These are phyloP conservation scores for Macrotis lagotis DNA, from an alignment of 2,113 vertebrate genomes.

Conservation along the genomic window DNA sequence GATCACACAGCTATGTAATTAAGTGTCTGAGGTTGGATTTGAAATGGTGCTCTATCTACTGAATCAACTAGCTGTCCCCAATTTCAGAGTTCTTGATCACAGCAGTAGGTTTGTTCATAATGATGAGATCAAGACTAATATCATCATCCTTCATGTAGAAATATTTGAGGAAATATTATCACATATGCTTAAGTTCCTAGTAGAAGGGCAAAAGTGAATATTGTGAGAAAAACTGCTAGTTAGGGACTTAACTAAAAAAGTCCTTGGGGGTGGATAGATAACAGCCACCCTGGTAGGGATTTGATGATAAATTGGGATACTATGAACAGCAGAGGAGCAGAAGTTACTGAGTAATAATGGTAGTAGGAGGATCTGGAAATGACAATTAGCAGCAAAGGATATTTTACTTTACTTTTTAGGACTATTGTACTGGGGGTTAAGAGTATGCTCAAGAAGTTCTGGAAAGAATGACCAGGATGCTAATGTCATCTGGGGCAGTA, in stretches of 20 bases:
- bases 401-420: background rate
- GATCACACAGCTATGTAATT: too few species aligned
- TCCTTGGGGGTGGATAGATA: background rate
- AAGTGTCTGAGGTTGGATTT: too few species aligned
- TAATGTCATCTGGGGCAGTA: background rate
- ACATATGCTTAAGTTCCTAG: background rate
- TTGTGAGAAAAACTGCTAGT: background rate
- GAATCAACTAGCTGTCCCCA: too few species aligned
- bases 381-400: background rate
- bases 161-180: background rate
- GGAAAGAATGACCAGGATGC: background rate
- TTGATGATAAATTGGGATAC: background rate
- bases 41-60: too few species aligned
- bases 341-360: background rate
- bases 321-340: background rate
- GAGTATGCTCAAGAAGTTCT: background rate
- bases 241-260: background rate
- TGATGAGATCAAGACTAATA: background rate
- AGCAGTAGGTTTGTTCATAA: background rate
- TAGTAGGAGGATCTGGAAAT: background rate
- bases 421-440: background rate
- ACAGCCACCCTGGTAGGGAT: background rate
- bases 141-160: background rate
- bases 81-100: background rate
- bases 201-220: background rate